Percentiles rank a stretch among this genome's conserved stretches.
phyloP scores from a whole-genome alignment of 2,113 vertebrate genomes.

The Cyphomyrus plagiostoma region DNA sequence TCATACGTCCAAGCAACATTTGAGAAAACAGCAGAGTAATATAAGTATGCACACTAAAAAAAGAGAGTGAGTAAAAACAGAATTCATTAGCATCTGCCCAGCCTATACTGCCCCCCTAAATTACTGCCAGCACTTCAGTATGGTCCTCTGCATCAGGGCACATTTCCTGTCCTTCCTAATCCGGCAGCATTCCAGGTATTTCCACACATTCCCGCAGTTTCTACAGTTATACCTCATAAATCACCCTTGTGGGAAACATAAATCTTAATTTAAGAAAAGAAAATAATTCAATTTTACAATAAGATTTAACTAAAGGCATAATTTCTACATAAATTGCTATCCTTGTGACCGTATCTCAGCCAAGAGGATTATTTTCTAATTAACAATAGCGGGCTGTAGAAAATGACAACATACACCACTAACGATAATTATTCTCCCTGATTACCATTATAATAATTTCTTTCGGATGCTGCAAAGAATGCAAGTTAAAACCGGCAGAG shows the following conservation, averaged over 20 bases:
- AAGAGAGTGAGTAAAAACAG: background rate
- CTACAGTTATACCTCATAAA: background rate
- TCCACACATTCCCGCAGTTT: background rate
- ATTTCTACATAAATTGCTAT: background rate
- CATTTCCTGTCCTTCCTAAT: background rate
- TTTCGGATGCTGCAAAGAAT: background rate
- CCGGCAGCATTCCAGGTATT: background rate
- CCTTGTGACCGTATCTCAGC: background rate
- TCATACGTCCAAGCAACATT: background rate
- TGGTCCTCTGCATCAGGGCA: background rate
- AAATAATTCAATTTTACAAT: background rate
- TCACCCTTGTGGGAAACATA: background rate
- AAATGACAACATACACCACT: background rate
- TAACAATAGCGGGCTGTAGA: background rate
- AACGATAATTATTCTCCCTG: background rate
- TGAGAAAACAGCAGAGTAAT: background rate
- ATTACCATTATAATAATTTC: background rate
- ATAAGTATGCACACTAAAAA: background rate
- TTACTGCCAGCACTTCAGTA: background rate
- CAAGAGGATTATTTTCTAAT: conserved; percentile 6
- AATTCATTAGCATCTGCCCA: background rate
- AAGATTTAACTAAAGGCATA: background rate
- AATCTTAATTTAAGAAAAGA: conserved; percentile 1
- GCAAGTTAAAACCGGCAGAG: background rate
- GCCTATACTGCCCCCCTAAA: background rate